Base-by-base conservation (phyloP, 1,140 invertebrate species). In the Brachionus plicatilis region DNA sequence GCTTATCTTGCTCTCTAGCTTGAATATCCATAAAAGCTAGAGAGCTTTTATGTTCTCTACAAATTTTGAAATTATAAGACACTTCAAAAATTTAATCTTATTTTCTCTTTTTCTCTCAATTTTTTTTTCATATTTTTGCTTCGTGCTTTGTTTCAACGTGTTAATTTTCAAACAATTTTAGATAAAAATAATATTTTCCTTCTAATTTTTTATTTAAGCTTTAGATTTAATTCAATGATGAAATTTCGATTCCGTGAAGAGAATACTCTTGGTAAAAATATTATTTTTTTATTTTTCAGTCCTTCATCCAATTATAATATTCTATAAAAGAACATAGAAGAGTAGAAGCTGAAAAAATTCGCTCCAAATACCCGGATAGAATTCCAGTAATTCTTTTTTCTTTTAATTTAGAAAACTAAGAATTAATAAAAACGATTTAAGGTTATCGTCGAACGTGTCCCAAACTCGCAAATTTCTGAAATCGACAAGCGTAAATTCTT, bases 401-500 rank as follows among this genome's bases (percentile, higher is more conserved):
- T 43, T 14, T 33, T 20, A 43, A 43, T 0, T 43, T 17, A 0
- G 7, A 43, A 43, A 17, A 0, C 12, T 6, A 43, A 4, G 4
- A 17, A 43, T 43, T 43, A 14, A 43, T 8, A 75, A 47, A 17
- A n/a, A 9, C 11, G 7, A 70, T 43, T 76, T 50, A 65, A 82
- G 79, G 79, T 91, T 11, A 89, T 91, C 75, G 90, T 91, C 17
- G 90, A 91, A 86, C 90, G 89, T 86, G 88, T 88, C 29, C 89
- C 89, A 3, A 88, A 88, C 29, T 90, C 90, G 14, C 87, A 90
- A 66, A 89, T 91, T 53, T 87, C 88, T 41, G 87, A 88, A 27
- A 90, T 91, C 29, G 90, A 91, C 85, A 91, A 91, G 85, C 86
- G 90, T 9, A 91, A 91, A 85, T 91, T 91, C 85, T 86, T 91